Percentiles rank a stretch among this genome's conserved stretches.
Evolutionary conservation across 2,797 vertebrate genomes (phyloP).

Genomic region (Trichosurus vulpecula): DNA sequence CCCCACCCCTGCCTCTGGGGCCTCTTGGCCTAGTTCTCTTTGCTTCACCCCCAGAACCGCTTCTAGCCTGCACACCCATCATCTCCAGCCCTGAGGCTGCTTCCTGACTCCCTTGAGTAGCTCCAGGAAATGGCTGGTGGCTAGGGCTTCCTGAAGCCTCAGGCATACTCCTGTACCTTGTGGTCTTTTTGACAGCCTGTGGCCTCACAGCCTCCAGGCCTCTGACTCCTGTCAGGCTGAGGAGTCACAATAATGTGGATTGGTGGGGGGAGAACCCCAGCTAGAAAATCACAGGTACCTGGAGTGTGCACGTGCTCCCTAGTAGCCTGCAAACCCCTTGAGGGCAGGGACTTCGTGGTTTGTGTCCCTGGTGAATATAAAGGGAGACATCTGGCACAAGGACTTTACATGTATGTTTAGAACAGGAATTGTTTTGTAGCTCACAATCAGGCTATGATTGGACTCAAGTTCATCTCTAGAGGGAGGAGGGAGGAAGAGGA

Average conservation of each 20-base stretch:
- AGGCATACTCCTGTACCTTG: neutral
- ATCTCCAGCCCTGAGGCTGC: neutral
- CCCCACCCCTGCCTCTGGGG: too few relatives aligned
- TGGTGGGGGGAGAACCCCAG: neutral
- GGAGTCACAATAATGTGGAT: neutral
- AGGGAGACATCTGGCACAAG: neutral
- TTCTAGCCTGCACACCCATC: neutral
- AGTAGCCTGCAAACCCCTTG: neutral
- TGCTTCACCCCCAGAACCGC: neutral
- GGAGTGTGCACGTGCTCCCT: neutral
- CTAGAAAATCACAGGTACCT: neutral
- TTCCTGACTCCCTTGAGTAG: neutral
- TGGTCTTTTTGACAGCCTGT: neutral
- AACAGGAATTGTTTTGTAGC: neutral
- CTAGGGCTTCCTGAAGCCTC: neutral
- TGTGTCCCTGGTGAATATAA: neutral
- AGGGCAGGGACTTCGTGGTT: neutral
- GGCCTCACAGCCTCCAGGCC: neutral
- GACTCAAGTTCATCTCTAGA: neutral
- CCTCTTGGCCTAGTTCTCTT: neutral
- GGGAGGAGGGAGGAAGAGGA: neutral
- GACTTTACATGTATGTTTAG: neutral
- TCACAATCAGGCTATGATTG: neutral
- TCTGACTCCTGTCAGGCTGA: neutral
- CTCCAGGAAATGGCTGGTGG: neutral